Conservation (phyloP, 2,113 vertebrate species). For the Pardalotus punctatus region DNA sequence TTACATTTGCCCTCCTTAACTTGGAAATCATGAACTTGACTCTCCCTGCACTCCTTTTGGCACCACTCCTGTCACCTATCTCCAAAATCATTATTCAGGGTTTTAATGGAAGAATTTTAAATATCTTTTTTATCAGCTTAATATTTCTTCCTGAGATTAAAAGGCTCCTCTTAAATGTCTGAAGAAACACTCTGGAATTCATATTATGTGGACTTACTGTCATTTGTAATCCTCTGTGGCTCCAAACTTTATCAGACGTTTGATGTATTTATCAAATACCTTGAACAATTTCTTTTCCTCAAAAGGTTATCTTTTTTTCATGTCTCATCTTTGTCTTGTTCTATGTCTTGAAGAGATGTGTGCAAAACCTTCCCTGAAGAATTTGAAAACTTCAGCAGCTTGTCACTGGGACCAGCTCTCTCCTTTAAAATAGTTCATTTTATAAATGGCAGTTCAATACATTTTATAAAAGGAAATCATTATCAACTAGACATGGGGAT, state of each 20-base stretch:
- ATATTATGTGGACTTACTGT: neutral
- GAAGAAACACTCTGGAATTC: neutral
- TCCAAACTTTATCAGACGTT: neutral
- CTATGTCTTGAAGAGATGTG: neutral
- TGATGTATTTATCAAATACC: neutral
- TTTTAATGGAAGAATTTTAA: neutral
- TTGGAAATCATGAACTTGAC: neutral
- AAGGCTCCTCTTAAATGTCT: neutral
- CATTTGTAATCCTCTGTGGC: neutral
- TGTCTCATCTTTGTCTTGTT: neutral
- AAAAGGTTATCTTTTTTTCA: neutral
- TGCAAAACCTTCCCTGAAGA: neutral
- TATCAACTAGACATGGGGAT: neutral
- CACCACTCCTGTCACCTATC: neutral
- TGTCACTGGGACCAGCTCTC: neutral
- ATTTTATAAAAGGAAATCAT: neutral
- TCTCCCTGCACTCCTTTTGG: neutral
- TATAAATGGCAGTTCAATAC: slow-evolving; percentile 17
- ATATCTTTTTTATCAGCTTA: neutral
- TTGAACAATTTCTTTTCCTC: neutral
- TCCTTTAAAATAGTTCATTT: slow-evolving; percentile 13
- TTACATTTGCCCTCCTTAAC: neutral
- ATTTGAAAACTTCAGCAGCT: neutral
- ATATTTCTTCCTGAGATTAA: neutral
- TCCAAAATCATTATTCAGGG: neutral